Base-by-base conservation (phyloP, 2,113 vertebrate genomes). In the Eonycteris spelaea region DNA sequence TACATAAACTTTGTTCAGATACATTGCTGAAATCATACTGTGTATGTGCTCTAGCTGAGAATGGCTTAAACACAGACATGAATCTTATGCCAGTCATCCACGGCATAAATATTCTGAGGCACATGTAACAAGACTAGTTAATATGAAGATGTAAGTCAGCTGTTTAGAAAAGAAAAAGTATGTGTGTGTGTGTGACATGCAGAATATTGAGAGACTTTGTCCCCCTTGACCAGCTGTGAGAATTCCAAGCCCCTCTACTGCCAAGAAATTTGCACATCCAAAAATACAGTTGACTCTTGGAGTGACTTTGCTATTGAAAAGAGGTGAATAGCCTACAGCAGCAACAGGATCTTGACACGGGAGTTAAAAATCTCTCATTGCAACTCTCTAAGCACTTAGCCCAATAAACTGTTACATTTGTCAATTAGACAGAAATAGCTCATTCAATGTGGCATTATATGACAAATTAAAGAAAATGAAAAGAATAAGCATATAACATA, bases 341-440 rank as follows among this genome's bases (percentile, higher is more conserved):
- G 26, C 13, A 35, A 33, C 7, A 48, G 63, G 2, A 51, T 80
- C 75, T 77, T 45, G 75, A 88, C 85, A 73, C 57, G 48, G 22
- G 61, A 55, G 38, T 71, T 80, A 33, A 79, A 97, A 85, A 55
- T 18, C 38, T 75, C 53, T 80, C 33, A 22, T n/a, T 28, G 45
- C 18, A 80, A 78, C 12, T 21, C 85, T 75, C 71, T 82, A 26
- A 91, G 33, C 40, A 77, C 71, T 77, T 90, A 59, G 24, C 80
- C 91, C 48, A 88, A 30, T 79, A 94, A 92, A 92, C 57, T 77
- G 45, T 16, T 70, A 13, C 33, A 95, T 96, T 94, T 90, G 28
- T 88, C 73, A 85, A 78, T 88, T 93, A 92, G 95, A 93, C 51
- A 88, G 48, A 97, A 96, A 67, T 59, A 90, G 91, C 35, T 79